These are phyloP conservation scores for Cliona cf. orientalis DNA, from an alignment of 37 sponge, comb jelly and placozoan species.

Conservation along the genomic window DNA sequence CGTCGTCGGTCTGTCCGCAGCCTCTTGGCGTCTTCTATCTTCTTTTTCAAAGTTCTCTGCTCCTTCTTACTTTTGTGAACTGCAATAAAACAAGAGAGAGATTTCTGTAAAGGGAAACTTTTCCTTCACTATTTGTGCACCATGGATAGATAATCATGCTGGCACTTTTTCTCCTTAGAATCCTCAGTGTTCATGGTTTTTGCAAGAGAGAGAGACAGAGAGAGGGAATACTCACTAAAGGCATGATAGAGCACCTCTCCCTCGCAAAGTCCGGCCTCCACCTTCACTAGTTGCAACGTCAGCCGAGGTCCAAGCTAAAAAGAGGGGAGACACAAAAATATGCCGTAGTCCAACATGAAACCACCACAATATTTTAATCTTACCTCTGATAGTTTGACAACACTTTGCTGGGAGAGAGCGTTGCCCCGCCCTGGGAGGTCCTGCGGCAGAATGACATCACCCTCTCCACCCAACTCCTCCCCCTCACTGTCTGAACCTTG, in stretches of 20 bases:
- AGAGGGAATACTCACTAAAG: conserved; percentile 79
- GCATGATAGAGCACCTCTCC: conserved; percentile 85
- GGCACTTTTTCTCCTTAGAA: no score
- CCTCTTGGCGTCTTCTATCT: conserved; percentile 17
- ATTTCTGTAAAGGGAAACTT: neutral
- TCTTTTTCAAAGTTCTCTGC: conserved; percentile 30
- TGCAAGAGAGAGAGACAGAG: no score
- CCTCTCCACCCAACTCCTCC: conserved; percentile 69
- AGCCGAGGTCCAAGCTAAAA: conserved; percentile 86
- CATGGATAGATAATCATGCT: no score
- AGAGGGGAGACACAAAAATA: conserved; percentile 8
- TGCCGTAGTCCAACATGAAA: neutral
- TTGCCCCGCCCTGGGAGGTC: conserved; percentile 81
- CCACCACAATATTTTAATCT: neutral
- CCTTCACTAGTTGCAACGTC: conserved; percentile 77
- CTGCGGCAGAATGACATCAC: conserved; percentile 74
- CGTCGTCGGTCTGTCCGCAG: conserved; percentile 55
- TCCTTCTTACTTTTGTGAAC: conserved; percentile 75
- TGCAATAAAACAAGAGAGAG: conserved; percentile 13
- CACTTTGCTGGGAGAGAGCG: conserved; percentile 63
- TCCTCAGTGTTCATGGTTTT: no score
- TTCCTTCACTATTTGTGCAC: no score
- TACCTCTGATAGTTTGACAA: conserved; percentile 80
- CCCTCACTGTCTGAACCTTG: conserved; percentile 86
- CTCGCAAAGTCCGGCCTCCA: conserved; percentile 80